phyloP scores from a whole-genome alignment of 1,140 invertebrate genomes.

The Macrocentrus cingulum region DNA sequence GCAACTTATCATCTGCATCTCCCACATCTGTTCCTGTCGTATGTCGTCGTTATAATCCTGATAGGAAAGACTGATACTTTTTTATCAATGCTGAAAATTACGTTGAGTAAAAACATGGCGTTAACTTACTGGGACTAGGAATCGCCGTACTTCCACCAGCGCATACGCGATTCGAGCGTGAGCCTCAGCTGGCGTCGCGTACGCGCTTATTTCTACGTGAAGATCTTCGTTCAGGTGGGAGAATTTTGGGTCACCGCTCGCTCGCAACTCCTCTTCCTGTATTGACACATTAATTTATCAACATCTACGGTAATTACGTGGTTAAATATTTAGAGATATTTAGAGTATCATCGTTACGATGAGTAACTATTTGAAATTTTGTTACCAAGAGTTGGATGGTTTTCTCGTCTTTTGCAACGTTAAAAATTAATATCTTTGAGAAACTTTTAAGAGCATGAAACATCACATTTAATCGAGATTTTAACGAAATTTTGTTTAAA shows the following conservation, averaged over 20 bases:
- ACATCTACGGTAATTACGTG: conserved; percentile 18
- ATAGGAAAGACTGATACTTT: background rate
- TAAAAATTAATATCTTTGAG: too few species aligned
- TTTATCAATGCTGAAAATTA: background rate
- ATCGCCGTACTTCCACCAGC: conserved; percentile 75
- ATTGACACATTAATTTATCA: conserved; percentile 23
- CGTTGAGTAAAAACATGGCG: too few species aligned
- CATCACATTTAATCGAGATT: too few species aligned
- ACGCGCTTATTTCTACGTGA: conserved; percentile 89
- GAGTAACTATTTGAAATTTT: conserved; percentile 11
- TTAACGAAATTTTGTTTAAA: too few species aligned
- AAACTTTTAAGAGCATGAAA: too few species aligned
- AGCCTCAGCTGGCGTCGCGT: conserved; percentile 86
- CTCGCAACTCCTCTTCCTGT: conserved; percentile 85
- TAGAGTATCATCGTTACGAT: too few species aligned
- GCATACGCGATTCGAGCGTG: conserved; percentile 89
- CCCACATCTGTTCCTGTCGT: conserved; percentile 73
- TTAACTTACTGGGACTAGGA: conserved; percentile 62
- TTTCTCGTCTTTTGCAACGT: background rate
- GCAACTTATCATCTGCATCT: conserved; percentile 73
- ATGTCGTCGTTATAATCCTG: conserved; percentile 79
- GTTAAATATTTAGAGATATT: conserved; percentile 21
- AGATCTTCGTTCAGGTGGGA: conserved; percentile 89
- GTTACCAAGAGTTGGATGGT: background rate
- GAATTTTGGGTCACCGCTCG: conserved; percentile 87